These are phyloP conservation scores for Clepsis dumicolana DNA, from an alignment of 2,888 invertebrate genomes.

Conservation along the genomic window DNA sequence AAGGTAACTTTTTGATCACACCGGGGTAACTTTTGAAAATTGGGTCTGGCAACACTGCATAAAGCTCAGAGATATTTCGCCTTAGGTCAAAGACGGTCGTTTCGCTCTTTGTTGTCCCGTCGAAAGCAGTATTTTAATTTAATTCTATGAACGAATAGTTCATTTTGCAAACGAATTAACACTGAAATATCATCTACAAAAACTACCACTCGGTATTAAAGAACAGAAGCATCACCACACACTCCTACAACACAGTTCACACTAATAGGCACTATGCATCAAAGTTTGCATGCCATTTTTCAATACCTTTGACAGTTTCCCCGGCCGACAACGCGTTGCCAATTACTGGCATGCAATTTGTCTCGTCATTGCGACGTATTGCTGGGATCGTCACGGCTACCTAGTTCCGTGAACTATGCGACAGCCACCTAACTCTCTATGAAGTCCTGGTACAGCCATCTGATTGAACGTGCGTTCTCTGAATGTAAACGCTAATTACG, in stretches of 20 bases:
- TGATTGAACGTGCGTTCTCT: conserved; percentile 38
- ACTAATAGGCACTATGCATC: conserved; percentile 41
- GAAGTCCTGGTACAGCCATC: conserved; percentile 20
- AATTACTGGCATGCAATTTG: conserved; percentile 68
- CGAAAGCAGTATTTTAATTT: neutral
- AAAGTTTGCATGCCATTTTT: conserved; percentile 53
- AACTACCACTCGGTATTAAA: neutral
- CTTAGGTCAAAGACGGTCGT: neutral
- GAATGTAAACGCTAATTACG: conserved; percentile 34
- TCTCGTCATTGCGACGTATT: conserved; percentile 59
- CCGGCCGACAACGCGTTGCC: conserved; percentile 57
- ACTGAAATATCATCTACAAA: neutral
- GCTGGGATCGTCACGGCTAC: conserved; percentile 33
- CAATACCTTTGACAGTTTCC: conserved; percentile 54
- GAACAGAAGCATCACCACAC: neutral
- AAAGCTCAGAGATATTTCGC: neutral
- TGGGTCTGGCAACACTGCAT: no score
- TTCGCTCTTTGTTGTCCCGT: neutral
- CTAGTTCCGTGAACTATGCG: conserved; percentile 22
- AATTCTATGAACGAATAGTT: neutral
- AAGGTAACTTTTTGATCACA: no score
- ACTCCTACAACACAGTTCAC: neutral
- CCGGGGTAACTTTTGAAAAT: no score
- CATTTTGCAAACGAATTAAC: neutral
- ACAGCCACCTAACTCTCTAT: conserved; percentile 14